Percentiles rank a stretch among this genome's conserved stretches.
Conservation (phyloP, 2,113 vertebrate genomes). For the Pantherophis guttatus region DNA sequence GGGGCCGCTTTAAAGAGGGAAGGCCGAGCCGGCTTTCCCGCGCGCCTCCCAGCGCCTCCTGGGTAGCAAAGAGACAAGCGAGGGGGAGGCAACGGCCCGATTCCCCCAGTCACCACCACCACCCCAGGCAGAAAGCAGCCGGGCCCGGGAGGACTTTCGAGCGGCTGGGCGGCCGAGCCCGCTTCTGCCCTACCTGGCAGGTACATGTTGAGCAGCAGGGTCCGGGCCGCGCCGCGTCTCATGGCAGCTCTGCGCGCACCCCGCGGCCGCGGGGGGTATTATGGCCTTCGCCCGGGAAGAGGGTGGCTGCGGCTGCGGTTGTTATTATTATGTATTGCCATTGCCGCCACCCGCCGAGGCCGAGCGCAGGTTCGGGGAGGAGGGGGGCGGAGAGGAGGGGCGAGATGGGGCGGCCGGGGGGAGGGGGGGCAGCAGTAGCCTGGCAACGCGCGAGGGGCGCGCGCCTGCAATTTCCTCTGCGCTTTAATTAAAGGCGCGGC, state of each 20-base stretch:
- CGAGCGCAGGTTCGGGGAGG: constrained; percentile 35
- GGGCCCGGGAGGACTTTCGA: background rate
- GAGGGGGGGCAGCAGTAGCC: constrained; percentile 71
- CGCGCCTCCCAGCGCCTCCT: constrained; percentile 12
- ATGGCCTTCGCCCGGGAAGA: constrained; percentile 61
- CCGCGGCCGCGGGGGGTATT: constrained; percentile 62
- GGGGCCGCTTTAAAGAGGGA: constrained; percentile 69
- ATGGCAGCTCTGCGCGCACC: constrained; percentile 78
- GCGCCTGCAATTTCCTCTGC: constrained; percentile 88
- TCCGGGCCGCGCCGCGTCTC: constrained; percentile 89
- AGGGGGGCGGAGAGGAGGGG: background rate
- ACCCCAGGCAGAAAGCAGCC: background rate
- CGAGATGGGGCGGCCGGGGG: background rate
- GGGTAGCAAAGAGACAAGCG: background rate
- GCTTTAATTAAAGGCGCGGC: constrained; percentile 90
- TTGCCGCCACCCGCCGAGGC: constrained; percentile 7
- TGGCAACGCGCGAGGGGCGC: constrained; percentile 74
- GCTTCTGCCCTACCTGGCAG: constrained; percentile 85
- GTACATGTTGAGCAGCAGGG: constrained; percentile 99
- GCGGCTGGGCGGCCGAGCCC: background rate
- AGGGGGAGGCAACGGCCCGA: background rate
- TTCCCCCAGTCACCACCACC: too few relatives aligned
- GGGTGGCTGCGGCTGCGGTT: background rate
- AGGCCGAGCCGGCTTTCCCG: constrained; percentile 33
- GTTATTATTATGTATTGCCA: constrained; percentile 27